Evolutionary conservation across 23 tunicate genomes (phyloP).

Genomic region (Ciona savignyi): DNA sequence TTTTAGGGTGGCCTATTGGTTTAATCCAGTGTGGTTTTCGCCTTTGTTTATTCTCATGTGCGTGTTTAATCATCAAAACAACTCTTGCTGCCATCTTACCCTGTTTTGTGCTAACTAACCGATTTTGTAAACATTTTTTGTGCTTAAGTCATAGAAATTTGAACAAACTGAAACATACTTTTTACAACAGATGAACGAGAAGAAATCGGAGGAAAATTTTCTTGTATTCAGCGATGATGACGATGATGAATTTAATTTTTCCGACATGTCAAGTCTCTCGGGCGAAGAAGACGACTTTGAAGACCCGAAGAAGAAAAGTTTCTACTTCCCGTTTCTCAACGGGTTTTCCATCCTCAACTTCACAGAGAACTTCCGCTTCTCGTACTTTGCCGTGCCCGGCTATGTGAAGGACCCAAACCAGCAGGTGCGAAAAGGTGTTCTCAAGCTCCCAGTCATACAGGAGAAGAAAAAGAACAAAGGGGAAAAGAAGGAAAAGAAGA

Average conservation of each 20-base stretch:
- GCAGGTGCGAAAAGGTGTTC: slow-evolving; percentile 36
- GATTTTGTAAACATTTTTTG: no score
- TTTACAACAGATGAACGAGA: neutral
- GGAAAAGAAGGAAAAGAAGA: slow-evolving; percentile 1
- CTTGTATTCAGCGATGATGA: neutral
- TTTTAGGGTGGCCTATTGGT: no score
- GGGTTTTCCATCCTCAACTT: slow-evolving; percentile 46
- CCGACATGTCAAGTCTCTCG: slow-evolving; percentile 27
- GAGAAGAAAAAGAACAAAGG: slow-evolving; percentile 9
- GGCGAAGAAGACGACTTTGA: slow-evolving; percentile 8
- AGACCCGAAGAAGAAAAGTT: slow-evolving; percentile 21
- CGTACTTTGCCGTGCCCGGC: slow-evolving; percentile 68
- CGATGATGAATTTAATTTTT: slow-evolving; percentile 25
- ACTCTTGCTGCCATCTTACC: no score
- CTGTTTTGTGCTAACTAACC: no score
- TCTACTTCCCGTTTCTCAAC: slow-evolving; percentile 31
- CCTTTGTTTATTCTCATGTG: no score
- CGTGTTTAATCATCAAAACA: no score
- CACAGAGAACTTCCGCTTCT: slow-evolving; percentile 57
- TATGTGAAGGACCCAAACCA: slow-evolving; percentile 58
- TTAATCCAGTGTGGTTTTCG: no score
- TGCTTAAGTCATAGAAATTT: no score
- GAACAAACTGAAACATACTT: neutral
- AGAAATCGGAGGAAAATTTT: neutral
- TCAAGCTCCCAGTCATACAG: slow-evolving; percentile 44